These are phyloP conservation scores for Hemibagrus guttatus DNA, from an alignment of 2,797 vertebrate species.

Conservation along the genomic window DNA sequence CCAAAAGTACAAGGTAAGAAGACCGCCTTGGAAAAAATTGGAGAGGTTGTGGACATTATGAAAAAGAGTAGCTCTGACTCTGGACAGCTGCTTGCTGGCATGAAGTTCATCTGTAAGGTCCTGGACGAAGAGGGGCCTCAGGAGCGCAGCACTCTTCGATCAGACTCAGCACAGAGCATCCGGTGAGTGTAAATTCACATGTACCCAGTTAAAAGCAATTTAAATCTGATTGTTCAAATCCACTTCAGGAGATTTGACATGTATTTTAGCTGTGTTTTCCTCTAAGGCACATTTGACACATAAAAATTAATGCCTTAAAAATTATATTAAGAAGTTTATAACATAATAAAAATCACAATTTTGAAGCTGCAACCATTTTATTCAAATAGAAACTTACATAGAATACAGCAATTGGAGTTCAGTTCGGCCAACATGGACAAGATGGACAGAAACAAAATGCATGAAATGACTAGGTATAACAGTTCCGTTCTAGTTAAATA, in stretches of 20 bases:
- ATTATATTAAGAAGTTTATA: not conserved
- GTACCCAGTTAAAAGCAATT: no score
- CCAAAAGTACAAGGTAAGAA: slow-evolving; percentile 73
- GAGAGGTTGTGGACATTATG: slow-evolving; percentile 77
- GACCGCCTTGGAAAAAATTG: slow-evolving; percentile 74
- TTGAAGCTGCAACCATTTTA: not conserved
- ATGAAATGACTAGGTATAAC: not conserved
- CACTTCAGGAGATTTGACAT: slow-evolving; percentile 43
- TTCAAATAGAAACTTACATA: not conserved
- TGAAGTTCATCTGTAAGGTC: slow-evolving; percentile 75
- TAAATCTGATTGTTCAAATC: not conserved
- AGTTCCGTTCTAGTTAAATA: not conserved
- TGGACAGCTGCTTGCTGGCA: slow-evolving; percentile 76
- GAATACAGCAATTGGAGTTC: not conserved
- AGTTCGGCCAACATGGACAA: not conserved
- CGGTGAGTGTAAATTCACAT: slow-evolving; percentile 60
- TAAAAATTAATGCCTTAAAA: not conserved
- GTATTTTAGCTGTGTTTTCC: not conserved
- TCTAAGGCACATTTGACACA: not conserved
- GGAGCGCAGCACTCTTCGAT: slow-evolving; percentile 71
- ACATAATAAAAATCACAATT: not conserved
- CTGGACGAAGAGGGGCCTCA: slow-evolving; percentile 79
- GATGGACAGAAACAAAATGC: not conserved
- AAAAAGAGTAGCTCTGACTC: slow-evolving; percentile 74
- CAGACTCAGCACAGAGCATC: slow-evolving; percentile 70